A percentile compares a stretch with the other conserved stretches of the same genome.
Conservation (phyloP, 2,888 invertebrate genomes). For the Pristionchus exspectatus region DNA sequence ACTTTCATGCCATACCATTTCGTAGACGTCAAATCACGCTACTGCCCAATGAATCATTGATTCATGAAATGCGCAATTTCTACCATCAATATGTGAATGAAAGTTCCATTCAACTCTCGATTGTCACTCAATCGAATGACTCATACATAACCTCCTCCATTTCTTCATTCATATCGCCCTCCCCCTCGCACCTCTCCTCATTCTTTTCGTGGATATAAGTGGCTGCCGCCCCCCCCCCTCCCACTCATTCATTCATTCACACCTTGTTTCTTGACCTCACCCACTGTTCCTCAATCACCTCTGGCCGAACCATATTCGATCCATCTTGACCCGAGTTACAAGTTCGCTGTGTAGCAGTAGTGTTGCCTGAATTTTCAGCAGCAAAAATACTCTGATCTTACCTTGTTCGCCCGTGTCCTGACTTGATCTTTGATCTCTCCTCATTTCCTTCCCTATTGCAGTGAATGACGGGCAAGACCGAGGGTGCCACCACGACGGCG, state of each 20-base stretch:
- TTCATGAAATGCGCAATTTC: neutral
- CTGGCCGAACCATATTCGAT: neutral
- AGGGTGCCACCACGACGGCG: neutral
- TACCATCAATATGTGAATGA: neutral
- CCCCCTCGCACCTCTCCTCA: no score
- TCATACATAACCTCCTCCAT: neutral
- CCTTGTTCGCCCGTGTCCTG: neutral
- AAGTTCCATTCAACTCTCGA: neutral
- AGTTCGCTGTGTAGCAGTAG: no score
- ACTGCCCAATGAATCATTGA: neutral
- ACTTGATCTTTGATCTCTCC: neutral
- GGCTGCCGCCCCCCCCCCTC: neutral
- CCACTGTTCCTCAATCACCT: neutral
- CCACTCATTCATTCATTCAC: neutral
- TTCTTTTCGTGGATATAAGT: neutral
- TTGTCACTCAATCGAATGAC: neutral
- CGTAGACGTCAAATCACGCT: no score
- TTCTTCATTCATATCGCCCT: slow-evolving; percentile 1
- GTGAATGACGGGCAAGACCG: neutral
- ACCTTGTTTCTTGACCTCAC: neutral
- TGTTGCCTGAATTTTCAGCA: no score
- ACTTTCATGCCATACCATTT: neutral
- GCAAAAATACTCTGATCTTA: no score
- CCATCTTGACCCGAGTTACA: neutral
- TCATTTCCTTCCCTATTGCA: neutral